These are phyloP conservation scores for Phragmatobia fuliginosa DNA, from an alignment of 2,888 invertebrate genomes.

Conservation along the genomic window DNA sequence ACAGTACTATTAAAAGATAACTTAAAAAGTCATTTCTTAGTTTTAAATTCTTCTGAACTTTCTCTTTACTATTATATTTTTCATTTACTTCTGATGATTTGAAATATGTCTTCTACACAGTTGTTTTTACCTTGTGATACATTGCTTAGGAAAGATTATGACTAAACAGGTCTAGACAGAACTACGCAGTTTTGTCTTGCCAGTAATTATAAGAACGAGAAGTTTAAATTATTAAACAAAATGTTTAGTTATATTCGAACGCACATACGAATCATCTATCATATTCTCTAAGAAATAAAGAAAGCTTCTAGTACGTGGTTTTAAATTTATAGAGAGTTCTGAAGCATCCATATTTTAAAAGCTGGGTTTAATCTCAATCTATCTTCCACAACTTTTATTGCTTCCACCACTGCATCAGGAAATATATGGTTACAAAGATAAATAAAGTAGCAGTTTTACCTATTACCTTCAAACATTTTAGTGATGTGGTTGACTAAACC, in stretches of 20 bases:
- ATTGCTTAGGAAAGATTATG: too few species aligned
- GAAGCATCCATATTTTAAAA: conserved; percentile 30
- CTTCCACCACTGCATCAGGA: conserved; percentile 33
- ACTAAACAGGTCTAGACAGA: not conserved
- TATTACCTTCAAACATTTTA: conserved; percentile 35
- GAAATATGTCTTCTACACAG: too few species aligned
- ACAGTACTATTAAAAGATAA: too few species aligned
- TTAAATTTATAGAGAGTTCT: not conserved
- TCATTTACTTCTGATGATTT: too few species aligned
- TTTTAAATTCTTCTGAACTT: too few species aligned
- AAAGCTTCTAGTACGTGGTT: not conserved
- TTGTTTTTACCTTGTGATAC: too few species aligned
- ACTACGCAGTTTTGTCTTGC: too few species aligned
- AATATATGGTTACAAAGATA: conserved; percentile 42
- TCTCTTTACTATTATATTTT: too few species aligned
- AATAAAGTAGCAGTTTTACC: conserved; percentile 39
- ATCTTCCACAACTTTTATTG: conserved; percentile 37
- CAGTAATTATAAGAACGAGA: too few species aligned
- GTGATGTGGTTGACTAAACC: conserved; percentile 29
- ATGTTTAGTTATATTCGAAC: not conserved
- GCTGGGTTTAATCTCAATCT: conserved; percentile 35
- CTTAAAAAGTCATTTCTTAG: too few species aligned
- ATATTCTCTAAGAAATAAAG: not conserved
- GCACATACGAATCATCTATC: not conserved
- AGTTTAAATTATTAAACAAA: too few species aligned